Conservation (phyloP, 2,113 vertebrate genomes). For the Caloenas nicobarica region DNA sequence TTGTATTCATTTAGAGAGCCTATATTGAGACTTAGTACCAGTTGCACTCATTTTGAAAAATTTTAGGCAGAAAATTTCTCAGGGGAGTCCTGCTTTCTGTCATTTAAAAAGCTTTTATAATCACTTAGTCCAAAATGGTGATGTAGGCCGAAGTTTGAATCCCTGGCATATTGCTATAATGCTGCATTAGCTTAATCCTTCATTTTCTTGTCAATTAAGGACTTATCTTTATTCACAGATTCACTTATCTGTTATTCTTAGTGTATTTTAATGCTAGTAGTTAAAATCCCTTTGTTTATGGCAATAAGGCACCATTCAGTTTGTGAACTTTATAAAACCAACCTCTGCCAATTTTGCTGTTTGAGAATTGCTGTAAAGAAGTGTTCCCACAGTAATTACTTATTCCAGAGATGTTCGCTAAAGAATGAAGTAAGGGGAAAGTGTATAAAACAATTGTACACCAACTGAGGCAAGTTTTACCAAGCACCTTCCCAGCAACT, state of each 20-base stretch:
- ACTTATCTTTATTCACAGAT: conserved; percentile 84
- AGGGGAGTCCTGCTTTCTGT: conserved; percentile 70
- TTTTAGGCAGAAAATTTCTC: conserved; percentile 71
- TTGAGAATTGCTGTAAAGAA: conserved; percentile 84
- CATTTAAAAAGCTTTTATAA: conserved; percentile 73
- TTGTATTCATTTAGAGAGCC: conserved; percentile 35
- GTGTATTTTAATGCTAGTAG: conserved; percentile 82
- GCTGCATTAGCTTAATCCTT: conserved; percentile 81
- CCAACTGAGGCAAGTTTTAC: conserved; percentile 63
- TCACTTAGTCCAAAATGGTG: conserved; percentile 72
- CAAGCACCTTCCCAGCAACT: conserved; percentile 65
- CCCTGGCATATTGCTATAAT: conserved; percentile 77
- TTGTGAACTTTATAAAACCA: conserved; percentile 83
- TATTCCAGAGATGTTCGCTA: conserved; percentile 82
- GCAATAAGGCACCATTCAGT: conserved; percentile 83
- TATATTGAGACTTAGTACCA: conserved; percentile 28
- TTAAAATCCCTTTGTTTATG: conserved; percentile 83
- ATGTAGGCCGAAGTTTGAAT: conserved; percentile 75
- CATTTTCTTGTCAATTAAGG: conserved; percentile 84
- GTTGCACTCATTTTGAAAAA: conserved; percentile 58
- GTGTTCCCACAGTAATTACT: conserved; percentile 86
- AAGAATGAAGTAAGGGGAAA: conserved; percentile 81
- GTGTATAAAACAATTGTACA: conserved; percentile 77
- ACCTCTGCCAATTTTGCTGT: conserved; percentile 82
- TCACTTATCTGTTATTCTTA: conserved; percentile 81